These are phyloP conservation scores for Thamnophis elegans DNA, from an alignment of 2,797 vertebrate genomes.

Conservation along the genomic window DNA sequence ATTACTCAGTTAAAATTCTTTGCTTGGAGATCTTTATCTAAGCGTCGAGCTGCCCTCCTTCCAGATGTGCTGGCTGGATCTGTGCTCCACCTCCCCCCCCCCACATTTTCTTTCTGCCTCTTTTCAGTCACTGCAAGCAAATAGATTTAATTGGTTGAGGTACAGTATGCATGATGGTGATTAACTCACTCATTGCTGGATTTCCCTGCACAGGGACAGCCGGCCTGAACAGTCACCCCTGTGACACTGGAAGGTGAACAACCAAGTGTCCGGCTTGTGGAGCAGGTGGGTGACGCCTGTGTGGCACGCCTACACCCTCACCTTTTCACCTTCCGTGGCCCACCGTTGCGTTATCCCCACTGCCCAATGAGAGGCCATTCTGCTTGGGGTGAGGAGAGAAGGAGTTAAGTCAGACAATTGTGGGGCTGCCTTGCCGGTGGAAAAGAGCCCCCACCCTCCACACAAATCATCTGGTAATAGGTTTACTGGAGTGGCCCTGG, in stretches of 20 bases:
- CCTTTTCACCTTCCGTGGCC: not conserved
- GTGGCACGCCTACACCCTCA: not conserved
- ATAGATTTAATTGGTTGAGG: conserved; percentile 23
- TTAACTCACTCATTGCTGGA: accelerated
- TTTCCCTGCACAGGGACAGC: accelerated
- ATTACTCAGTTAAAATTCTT: not conserved
- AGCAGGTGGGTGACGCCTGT: accelerated
- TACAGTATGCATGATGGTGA: accelerated
- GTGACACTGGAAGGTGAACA: not conserved
- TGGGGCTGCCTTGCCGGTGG: accelerated
- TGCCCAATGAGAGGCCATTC: not conserved
- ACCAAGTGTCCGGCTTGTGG: accelerated
- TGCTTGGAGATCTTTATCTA: not conserved
- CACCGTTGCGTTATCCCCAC: not conserved
- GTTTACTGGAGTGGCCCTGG: not conserved
- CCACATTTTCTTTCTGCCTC: accelerated
- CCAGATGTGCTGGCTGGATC: conserved; percentile 17
- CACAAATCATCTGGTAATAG: not conserved
- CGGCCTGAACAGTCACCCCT: not conserved
- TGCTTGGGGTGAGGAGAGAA: not conserved
- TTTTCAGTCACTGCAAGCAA: not conserved
- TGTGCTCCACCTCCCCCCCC: not conserved
- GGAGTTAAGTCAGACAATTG: not conserved
- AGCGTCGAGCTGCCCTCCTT: not conserved
- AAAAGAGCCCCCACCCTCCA: not conserved